Conservation (phyloP, 1,140 invertebrate genomes). For the Zaprionus ghesquierei region DNA sequence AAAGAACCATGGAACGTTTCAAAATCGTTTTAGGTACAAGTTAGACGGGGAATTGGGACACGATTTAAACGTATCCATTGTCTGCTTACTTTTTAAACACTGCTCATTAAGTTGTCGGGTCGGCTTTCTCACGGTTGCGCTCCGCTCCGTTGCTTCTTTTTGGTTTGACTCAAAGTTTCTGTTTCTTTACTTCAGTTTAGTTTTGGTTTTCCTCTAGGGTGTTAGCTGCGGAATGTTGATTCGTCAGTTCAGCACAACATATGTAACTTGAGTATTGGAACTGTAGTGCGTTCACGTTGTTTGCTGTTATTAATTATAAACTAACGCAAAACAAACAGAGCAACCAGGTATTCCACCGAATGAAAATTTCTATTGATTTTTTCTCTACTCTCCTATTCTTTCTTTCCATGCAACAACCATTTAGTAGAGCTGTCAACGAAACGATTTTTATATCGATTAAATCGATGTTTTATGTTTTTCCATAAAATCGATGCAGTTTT, state of each 20-base stretch:
- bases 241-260: conserved; percentile 29
- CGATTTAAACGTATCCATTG: neutral
- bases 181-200: neutral
- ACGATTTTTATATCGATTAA: no score
- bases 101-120: conserved; percentile 23
- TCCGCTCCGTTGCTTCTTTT: neutral
- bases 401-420: conserved; percentile 52
- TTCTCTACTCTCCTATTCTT: conserved; percentile 69
- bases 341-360: conserved; percentile 60
- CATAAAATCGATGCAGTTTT: no score
- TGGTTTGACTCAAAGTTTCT: neutral
- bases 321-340: conserved; percentile 63
- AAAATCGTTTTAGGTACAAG: conserved; percentile 38
- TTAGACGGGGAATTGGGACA: neutral
- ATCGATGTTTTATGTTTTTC: no score
- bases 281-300: conserved; percentile 33
- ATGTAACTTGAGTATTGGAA: conserved; percentile 53
- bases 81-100: conserved; percentile 52
- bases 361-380: conserved; percentile 80
- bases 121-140: conserved; percentile 40
- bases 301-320: conserved; percentile 57
- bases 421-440: conserved; percentile 51
- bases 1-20: conserved; percentile 37
- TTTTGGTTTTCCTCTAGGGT: conserved; percentile 43
- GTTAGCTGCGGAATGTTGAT: conserved; percentile 68